Evolutionary conservation across 1,140 invertebrate genomes (phyloP), one percentile per base, ranked within the genome.

Genomic region (Trichogramma pretiosum): DNA sequence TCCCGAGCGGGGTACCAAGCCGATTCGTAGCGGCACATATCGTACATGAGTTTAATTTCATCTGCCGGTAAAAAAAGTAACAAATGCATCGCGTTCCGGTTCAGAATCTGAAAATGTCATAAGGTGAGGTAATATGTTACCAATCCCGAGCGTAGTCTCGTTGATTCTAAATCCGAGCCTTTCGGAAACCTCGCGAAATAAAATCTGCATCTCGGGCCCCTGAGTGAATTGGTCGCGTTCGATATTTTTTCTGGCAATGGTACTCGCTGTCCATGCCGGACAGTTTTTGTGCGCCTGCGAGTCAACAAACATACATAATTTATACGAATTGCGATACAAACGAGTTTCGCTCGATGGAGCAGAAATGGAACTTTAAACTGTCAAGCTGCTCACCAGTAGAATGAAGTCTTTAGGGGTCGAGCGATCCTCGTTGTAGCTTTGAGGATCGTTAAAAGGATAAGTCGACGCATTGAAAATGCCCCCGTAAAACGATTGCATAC

Each of bases 1-100:
- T 73, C 66, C 17, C 75, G 63, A 17, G 74, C 67, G 16, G 77
- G 60, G 21, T 73, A 72, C 77, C 83, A 82, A 8, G 85, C 79
- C 58, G 82, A 81, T 56, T 87, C 82, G 59, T 79, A 87, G 16
- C 83, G 78, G 61, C 87, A 88, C 53, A 80, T 74, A 33, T 85
- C 79, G 53, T 81, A 85, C 61, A 87, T 82, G n/a, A 53, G 21
- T 16, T 40, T 16, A 3, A 65, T 26, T 26, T 14, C 18, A 8
- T 40, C 38, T 40, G 8, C 14, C 10, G 14, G 1, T n/a, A n/a
- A n/a, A n/a, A n/a, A n/a, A n/a, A n/a, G n/a, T n/a, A n/a, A n/a
- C n/a, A n/a, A n/a, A n/a, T n/a, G n/a, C n/a, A n/a, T n/a, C n/a
- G n/a, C n/a, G n/a, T 19, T 36, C 10, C 35, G 7, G 36, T 22